These are phyloP conservation scores for Digitonthophagus gazella DNA, from an alignment of 2,888 invertebrate genomes.

Conservation along the genomic window DNA sequence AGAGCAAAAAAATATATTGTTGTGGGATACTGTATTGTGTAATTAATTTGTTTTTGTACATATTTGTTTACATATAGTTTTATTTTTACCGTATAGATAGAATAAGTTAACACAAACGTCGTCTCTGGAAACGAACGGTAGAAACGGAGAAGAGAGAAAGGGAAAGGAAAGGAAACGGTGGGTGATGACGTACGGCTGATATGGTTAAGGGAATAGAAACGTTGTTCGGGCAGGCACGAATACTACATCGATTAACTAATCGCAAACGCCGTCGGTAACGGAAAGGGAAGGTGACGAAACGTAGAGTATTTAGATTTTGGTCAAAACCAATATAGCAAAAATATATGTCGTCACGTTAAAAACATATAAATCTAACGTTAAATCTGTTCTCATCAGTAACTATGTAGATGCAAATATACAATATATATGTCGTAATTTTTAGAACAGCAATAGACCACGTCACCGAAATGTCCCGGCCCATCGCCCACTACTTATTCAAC, in stretches of 20 bases:
- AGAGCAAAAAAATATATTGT: conserved; percentile 26
- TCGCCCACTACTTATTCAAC: conserved; percentile 21
- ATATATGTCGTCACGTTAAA: conserved; percentile 25
- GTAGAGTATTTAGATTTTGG: conserved; percentile 25
- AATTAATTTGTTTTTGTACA: conserved; percentile 35
- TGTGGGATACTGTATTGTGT: conserved; percentile 38
- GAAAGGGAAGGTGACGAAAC: conserved; percentile 12
- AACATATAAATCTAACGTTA: conserved; percentile 23
- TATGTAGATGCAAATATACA: conserved; percentile 31
- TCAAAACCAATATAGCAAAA: conserved; percentile 34
- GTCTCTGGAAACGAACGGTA: conserved; percentile 25
- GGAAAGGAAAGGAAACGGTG: conserved; percentile 31
- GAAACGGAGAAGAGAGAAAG: conserved; percentile 25
- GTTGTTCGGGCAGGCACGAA: conserved; percentile 18
- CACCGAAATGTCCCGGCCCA: conserved; percentile 4
- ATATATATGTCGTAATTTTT: conserved; percentile 22
- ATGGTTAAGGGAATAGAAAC: conserved; percentile 36
- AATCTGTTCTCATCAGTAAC: conserved; percentile 27
- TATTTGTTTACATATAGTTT: conserved; percentile 36
- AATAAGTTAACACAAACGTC: conserved; percentile 35
- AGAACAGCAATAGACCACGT: conserved; percentile 15
- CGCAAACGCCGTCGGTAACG: not conserved
- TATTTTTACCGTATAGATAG: conserved; percentile 33
- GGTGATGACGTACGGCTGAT: conserved; percentile 34
- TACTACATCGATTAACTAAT: not conserved